Base-by-base conservation (phyloP, 2,888 invertebrate species). In the Linnaemya vulpina region DNA sequence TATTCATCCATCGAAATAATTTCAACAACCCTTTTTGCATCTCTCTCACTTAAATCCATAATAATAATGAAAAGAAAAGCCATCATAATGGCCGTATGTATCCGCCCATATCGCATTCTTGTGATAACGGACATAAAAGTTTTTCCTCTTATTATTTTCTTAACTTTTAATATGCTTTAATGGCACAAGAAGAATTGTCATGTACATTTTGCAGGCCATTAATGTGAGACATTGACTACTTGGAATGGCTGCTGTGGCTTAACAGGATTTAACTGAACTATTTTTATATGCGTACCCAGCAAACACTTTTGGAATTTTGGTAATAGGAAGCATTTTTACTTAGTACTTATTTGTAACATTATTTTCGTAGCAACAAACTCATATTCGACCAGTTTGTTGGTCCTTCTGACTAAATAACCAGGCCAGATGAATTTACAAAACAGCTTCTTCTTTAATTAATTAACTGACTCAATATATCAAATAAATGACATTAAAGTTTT, bases 81-180 rank as follows among this genome's bases (percentile, higher is more conserved):
- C 63, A 82, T 76, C 20, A 76, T 83, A 68, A 83, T 68, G 68
- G 63, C 68, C 78, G 74, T 78, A 83, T 83, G 78, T 49, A 83
- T 74, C 68, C 74, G 74, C 49, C 53, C 55, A 78, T 51, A 78
- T 46, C 71, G 70, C 62, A 78, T 78, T 74, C 83, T 83, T 74
- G 68, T 78, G 74, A 83, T 78, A 78, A 25, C 68, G 49, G 22
- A 74, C 46, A 38, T 73, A 62, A 3, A n/a, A 46, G 40, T 38
- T 58, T 35, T 58, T 38, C 20, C 15, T 10, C 13, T 17, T 25
- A 30, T 30, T 30, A 30, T 30, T 30, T 30, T 30, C 30, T 30
- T 68, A 80, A 77, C 76, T 73, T 80, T 84, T 80, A 73, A 76
- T 77, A 73, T 84, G 55, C 67, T 80, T 80, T 68, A 84, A 68